Evolutionary conservation across 2,888 invertebrate species (phyloP).

Genomic region (Lydus trimaculatus): DNA sequence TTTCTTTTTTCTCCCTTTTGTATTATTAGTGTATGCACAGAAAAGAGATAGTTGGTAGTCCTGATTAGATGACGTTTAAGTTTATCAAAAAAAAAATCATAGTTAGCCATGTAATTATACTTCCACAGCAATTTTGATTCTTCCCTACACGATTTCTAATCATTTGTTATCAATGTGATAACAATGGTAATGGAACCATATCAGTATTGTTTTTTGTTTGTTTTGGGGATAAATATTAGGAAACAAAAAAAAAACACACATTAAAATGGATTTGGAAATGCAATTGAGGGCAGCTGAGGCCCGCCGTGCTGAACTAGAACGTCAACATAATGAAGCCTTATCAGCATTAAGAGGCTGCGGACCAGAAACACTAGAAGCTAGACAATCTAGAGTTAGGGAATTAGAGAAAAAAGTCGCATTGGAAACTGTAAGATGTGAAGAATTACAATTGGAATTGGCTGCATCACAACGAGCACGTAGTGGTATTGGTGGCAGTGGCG

Average conservation of each 20-base stretch:
- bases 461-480: conserved; percentile 59
- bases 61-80: no score
- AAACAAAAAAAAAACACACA: neutral
- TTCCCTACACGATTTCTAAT: no score
- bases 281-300: conserved; percentile 83
- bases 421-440: conserved; percentile 74
- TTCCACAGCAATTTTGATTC: neutral
- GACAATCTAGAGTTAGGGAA: conserved; percentile 86
- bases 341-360: conserved; percentile 64
- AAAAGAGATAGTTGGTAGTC: no score
- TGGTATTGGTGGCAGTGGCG: conserved; percentile 41
- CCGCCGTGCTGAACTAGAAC: conserved; percentile 77
- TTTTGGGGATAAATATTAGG: neutral
- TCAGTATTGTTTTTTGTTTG: neutral
- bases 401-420: conserved; percentile 85
- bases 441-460: conserved; percentile 86
- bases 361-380: conserved; percentile 72
- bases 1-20: no score
- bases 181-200: no score
- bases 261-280: conserved; percentile 69
- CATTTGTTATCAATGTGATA: no score
- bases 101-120: neutral
- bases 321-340: conserved; percentile 79
- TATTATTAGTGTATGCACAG: no score
- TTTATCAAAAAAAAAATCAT: no score